A percentile compares a stretch with the other conserved stretches of the same genome.
These are phyloP conservation scores for Pelodytes ibericus DNA, from an alignment of 2,797 vertebrate genomes.

Conservation along the genomic window DNA sequence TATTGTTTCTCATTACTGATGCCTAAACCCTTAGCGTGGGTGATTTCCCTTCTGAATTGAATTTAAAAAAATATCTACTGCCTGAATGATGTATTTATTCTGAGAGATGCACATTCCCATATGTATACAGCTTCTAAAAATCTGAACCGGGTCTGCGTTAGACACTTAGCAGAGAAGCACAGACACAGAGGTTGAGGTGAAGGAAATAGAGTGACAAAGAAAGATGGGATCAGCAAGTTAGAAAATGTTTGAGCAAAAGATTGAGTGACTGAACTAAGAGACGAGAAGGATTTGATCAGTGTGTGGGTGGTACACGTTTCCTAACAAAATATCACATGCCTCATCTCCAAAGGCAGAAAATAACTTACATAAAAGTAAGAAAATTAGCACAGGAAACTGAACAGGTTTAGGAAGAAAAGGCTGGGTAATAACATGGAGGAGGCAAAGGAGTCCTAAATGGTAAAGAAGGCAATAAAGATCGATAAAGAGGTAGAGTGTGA, in stretches of 20 bases:
- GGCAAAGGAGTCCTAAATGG: not conserved
- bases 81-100: no score
- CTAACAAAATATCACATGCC: not conserved
- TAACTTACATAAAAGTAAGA: not conserved
- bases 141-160: no score
- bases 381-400: slow-evolving; percentile 63
- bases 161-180: not conserved
- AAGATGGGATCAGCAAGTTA: not conserved
- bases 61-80: no score
- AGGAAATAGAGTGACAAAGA: not conserved
- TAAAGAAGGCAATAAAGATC: not conserved
- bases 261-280: not conserved
- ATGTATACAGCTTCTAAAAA: no score
- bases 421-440: not conserved
- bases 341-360: not conserved
- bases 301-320: not conserved
- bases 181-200: not conserved
- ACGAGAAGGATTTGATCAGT: not conserved
- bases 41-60: no score
- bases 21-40: no score
- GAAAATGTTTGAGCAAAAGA: not conserved
- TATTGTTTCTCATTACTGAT: no score
- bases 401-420: slow-evolving; percentile 80
- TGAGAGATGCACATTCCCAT: no score
- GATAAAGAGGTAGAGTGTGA: not conserved